Percentiles rank a stretch among this genome's conserved stretches.
Evolutionary conservation across 2,113 vertebrate genomes (phyloP).

Genomic region (Oceanodroma tethys): DNA sequence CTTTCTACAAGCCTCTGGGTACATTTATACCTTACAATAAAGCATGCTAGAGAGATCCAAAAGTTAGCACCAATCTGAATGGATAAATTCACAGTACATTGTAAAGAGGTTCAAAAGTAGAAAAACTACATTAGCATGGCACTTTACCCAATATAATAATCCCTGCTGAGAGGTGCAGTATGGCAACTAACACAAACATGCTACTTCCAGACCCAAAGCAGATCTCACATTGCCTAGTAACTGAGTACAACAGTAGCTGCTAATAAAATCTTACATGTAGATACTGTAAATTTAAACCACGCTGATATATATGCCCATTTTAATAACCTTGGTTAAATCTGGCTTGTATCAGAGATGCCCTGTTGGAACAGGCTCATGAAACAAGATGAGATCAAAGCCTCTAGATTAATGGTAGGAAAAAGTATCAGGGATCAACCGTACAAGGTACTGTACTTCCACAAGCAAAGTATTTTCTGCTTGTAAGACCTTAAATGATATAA

Average conservation of each 20-base stretch:
- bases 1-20: background rate
- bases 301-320: background rate
- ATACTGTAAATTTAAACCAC: background rate
- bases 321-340: background rate
- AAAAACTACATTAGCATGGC: background rate
- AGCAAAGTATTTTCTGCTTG: background rate
- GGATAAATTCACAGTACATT: background rate
- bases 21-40: background rate
- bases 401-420: background rate
- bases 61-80: background rate
- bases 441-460: background rate
- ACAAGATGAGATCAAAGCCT: background rate
- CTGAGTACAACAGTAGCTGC: background rate
- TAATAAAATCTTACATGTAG: background rate
- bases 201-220: slow-evolving; percentile 11
- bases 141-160: background rate
- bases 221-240: background rate
- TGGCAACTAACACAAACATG: background rate
- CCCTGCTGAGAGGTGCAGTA: background rate
- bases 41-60: background rate
- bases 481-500: background rate
- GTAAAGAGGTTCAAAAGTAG: background rate
- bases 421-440: background rate
- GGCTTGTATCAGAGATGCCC: background rate
- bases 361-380: background rate